A percentile compares a stretch with the other conserved stretches of the same genome.
Evolutionary conservation across 2,797 vertebrate species (phyloP).

Genomic region (Morelia viridis): DNA sequence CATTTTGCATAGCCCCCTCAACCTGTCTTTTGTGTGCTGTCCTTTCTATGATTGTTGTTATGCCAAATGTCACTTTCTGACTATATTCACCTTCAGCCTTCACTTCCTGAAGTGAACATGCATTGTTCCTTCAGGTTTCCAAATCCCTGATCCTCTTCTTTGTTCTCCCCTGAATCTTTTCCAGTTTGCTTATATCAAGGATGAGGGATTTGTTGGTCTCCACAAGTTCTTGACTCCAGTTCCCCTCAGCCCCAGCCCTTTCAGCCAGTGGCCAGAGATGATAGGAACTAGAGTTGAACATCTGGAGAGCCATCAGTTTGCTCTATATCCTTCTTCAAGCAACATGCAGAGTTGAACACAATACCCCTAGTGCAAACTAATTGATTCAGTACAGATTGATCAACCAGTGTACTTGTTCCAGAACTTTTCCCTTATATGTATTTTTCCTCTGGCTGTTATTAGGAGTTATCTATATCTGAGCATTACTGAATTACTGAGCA

Average conservation of each 20-base stretch:
- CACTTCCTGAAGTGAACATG: background rate
- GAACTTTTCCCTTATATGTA: background rate
- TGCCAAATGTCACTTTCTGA: background rate
- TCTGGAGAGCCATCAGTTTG: background rate
- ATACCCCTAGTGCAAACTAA: background rate
- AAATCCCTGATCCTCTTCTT: background rate
- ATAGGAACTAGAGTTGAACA: background rate
- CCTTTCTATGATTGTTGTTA: background rate
- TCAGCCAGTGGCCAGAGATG: background rate
- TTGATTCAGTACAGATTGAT: background rate
- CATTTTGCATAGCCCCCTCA: background rate
- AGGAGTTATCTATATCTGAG: background rate
- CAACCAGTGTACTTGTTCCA: background rate
- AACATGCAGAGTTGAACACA: background rate
- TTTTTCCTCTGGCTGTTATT: background rate
- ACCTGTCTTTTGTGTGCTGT: background rate
- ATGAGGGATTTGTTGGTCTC: background rate
- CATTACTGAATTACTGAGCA: background rate
- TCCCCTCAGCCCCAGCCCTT: background rate
- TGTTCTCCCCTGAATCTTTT: background rate
- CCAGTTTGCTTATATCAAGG: background rate
- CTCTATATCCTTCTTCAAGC: background rate
- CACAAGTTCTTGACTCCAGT: background rate
- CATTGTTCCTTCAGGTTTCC: background rate
- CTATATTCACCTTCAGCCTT: background rate